These are phyloP conservation scores for Gymnopithys bicolor DNA, from an alignment of 2,797 vertebrate species.

Conservation along the genomic window DNA sequence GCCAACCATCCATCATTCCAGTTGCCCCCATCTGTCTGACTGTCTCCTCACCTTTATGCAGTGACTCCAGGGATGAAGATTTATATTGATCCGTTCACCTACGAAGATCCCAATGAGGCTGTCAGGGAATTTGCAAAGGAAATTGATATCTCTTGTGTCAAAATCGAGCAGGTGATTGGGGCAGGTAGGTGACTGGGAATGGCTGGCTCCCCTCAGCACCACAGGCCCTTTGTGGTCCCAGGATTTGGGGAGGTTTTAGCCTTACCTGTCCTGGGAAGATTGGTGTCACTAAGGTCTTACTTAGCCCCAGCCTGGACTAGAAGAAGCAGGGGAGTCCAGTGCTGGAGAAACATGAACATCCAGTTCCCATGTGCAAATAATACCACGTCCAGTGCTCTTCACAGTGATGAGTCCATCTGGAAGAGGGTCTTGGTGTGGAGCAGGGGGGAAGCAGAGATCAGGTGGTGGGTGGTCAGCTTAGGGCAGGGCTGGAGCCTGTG, in stretches of 20 bases:
- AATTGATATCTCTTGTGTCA: constrained; percentile 95
- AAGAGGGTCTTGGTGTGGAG: background rate
- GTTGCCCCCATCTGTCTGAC: constrained; percentile 13
- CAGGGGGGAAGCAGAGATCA: background rate
- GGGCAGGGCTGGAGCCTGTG: background rate
- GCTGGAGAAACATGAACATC: background rate
- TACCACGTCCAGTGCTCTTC: background rate
- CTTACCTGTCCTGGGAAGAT: background rate
- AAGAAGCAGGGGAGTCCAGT: background rate
- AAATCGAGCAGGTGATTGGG: constrained; percentile 98
- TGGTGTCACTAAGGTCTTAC: background rate
- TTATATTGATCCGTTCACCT: constrained; percentile 97
- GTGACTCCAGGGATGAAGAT: constrained; percentile 99
- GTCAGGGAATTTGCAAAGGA: constrained; percentile 97
- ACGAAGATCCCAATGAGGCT: constrained; percentile 95
- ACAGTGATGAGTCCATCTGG: background rate
- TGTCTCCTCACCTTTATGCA: constrained; percentile 70
- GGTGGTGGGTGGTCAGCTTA: background rate
- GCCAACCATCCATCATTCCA: background rate
- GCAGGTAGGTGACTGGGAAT: constrained; percentile 84
- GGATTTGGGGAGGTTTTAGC: background rate
- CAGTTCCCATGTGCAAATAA: background rate
- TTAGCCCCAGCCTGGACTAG: background rate
- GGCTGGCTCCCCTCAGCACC: background rate
- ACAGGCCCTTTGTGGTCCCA: background rate